Conservation (phyloP, 1,140 invertebrate species). For the Calephelis nemesis region DNA sequence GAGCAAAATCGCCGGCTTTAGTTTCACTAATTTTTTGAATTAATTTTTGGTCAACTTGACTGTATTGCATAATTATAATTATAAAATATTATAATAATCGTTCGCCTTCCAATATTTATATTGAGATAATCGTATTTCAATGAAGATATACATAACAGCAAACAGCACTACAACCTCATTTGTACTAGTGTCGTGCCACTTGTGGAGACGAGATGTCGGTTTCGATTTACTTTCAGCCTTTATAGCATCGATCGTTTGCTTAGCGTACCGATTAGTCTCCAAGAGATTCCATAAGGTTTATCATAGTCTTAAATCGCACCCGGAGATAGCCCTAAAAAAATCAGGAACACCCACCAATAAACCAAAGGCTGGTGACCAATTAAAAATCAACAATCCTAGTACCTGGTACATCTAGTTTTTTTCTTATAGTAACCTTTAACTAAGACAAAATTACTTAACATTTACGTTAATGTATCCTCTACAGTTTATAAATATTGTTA, state of each 20-base stretch:
- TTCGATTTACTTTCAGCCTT: not conserved
- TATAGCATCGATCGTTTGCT: not conserved
- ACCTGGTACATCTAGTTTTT: no score
- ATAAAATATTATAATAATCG: no score
- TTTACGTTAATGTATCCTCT: no score
- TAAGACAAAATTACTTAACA: no score
- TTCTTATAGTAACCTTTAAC: no score
- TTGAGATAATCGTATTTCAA: not conserved
- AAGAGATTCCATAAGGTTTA: not conserved
- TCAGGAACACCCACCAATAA: not conserved
- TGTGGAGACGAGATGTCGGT: not conserved
- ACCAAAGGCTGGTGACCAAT: not conserved
- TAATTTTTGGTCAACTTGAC: not conserved
- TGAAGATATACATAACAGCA: not conserved
- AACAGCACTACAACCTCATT: not conserved
- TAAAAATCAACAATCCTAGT: not conserved
- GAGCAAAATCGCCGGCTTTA: not conserved
- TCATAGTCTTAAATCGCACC: not conserved
- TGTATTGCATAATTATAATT: not conserved
- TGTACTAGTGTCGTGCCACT: not conserved
- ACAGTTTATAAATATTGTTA: no score
- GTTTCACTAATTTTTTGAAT: not conserved
- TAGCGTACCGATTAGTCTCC: not conserved
- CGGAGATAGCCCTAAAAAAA: not conserved
- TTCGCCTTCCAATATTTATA: not conserved